phyloP scores from a whole-genome alignment of 2,113 vertebrate genomes.

The Bubo scandiacus region DNA sequence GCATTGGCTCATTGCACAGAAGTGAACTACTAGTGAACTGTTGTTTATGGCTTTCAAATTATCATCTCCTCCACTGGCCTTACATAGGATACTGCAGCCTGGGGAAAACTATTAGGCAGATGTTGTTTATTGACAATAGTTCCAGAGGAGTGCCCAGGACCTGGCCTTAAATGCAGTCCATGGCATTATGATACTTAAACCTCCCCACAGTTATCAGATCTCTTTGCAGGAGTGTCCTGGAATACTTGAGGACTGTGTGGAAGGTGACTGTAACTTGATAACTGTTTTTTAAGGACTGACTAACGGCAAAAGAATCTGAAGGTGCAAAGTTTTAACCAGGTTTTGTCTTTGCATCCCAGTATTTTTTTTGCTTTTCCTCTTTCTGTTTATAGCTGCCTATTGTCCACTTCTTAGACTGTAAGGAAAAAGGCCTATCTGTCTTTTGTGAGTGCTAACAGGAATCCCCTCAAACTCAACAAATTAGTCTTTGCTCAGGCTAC shows the following conservation, averaged over 20 bases:
- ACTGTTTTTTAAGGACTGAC: neutral
- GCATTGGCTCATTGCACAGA: neutral
- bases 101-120: neutral
- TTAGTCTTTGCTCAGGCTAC: neutral
- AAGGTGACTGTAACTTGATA: neutral
- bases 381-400: neutral
- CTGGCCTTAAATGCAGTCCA: neutral
- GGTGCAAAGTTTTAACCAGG: neutral
- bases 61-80: neutral
- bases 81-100: neutral
- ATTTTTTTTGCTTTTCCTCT: neutral
- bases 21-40: neutral
- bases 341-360: neutral
- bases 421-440: neutral
- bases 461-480: neutral
- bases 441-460: neutral
- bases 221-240: neutral
- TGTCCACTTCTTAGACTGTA: neutral
- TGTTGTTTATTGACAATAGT: neutral
- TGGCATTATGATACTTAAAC: neutral
- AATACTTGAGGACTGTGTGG: neutral
- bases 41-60: neutral
- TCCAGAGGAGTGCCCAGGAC: neutral
- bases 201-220: neutral
- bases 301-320: neutral